Percentiles rank a stretch among this genome's conserved stretches.
phyloP scores from a whole-genome alignment of 2,113 vertebrate genomes.

The Mus musculus region GRCm39 chr8:106837501-106838000 shows the following conservation, averaged over 20 bases:
- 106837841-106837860: not conserved
- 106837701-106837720: not conserved
- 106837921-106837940: too few relatives aligned
- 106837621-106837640: not conserved
- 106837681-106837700: not conserved
- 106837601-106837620: too few relatives aligned
- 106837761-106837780: not conserved
- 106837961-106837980: too few relatives aligned
- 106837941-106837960: too few relatives aligned
- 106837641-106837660: not conserved
- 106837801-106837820: not conserved
- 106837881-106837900: not conserved
- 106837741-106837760: not conserved
- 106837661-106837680: not conserved
- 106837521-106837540: too few relatives aligned
- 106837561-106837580: too few relatives aligned
- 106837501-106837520: too few relatives aligned
- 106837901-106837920: too few relatives aligned
- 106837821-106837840: not conserved
- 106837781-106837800: not conserved
- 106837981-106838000: too few relatives aligned
- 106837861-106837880: not conserved
- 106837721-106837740: conserved; percentile 2
- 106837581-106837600: too few relatives aligned
- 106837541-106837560: too few relatives aligned